These are phyloP conservation scores for Amiota mariae DNA, from an alignment of 2,888 invertebrate genomes.

Conservation along the genomic window DNA sequence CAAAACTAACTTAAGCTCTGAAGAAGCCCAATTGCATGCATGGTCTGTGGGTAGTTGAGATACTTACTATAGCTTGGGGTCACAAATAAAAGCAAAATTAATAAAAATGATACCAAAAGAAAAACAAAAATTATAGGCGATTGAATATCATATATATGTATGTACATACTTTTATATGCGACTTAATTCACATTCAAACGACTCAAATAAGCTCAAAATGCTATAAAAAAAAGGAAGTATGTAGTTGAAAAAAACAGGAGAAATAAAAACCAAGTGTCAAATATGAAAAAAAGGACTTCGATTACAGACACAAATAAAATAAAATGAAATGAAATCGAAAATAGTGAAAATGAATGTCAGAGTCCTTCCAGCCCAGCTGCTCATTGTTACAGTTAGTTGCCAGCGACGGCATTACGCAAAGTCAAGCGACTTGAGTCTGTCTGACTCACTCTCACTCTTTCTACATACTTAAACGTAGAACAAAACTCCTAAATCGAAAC, in stretches of 20 bases:
- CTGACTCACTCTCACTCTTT: neutral
- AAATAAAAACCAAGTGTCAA: conserved; percentile 12
- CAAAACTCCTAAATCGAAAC: no score
- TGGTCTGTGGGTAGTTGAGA: conserved; percentile 12
- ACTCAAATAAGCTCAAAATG: conserved; percentile 17
- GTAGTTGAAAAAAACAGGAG: no score
- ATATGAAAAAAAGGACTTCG: conserved; percentile 19
- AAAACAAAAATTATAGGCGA: conserved; percentile 14
- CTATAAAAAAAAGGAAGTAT: conserved; percentile 6
- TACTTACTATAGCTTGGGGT: neutral
- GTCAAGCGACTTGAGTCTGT: conserved; percentile 16
- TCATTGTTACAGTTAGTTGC: neutral
- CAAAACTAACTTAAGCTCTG: conserved; percentile 19
- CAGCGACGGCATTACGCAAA: conserved; percentile 7
- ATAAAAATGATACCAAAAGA: neutral
- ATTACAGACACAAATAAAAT: conserved; percentile 21
- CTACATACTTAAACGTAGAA: no score
- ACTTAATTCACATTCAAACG: conserved; percentile 16
- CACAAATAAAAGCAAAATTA: no score
- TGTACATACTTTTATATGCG: no score
- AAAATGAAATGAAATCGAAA: neutral
- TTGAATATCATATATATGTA: neutral
- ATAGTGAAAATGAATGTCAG: neutral
- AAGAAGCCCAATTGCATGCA: conserved; percentile 24
- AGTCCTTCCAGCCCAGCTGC: conserved; percentile 16